These are phyloP conservation scores for Chydorus sphaericus DNA, from an alignment of 2,888 invertebrate genomes.

Conservation along the genomic window DNA sequence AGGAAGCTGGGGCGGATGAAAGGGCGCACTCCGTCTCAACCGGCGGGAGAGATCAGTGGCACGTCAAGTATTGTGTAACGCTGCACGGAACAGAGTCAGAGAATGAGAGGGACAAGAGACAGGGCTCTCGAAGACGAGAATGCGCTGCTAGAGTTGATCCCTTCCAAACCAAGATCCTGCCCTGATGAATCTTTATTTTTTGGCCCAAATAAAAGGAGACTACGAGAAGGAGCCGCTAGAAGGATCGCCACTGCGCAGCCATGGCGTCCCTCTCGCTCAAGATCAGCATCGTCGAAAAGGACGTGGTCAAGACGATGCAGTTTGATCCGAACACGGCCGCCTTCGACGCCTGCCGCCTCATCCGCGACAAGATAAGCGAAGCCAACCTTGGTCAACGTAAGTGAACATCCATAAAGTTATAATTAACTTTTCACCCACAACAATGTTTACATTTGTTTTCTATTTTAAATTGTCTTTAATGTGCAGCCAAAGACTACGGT, in stretches of 20 bases:
- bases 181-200: background rate
- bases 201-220: background rate
- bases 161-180: background rate
- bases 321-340: slow-evolving; percentile 90
- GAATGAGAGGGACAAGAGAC: too few species aligned
- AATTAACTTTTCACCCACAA: too few species aligned
- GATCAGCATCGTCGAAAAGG: slow-evolving; percentile 69
- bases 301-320: slow-evolving; percentile 93
- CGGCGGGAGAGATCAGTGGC: background rate
- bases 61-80: background rate
- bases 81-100: too few species aligned
- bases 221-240: background rate
- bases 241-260: slow-evolving; percentile 18
- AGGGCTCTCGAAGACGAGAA: background rate
- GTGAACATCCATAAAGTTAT: slow-evolving; percentile 28
- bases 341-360: slow-evolving; percentile 88
- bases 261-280: slow-evolving; percentile 65
- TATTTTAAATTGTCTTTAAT: background rate
- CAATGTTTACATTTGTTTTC: background rate
- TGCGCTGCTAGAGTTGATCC: background rate
- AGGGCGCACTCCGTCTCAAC: background rate
- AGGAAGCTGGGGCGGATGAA: background rate
- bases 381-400: slow-evolving; percentile 78
- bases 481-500: slow-evolving; percentile 83
- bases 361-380: slow-evolving; percentile 87